Evolutionary conservation across 1,140 invertebrate species (phyloP), one percentile per base, ranked within the genome.

Genomic region (Drosophila tristis): DNA sequence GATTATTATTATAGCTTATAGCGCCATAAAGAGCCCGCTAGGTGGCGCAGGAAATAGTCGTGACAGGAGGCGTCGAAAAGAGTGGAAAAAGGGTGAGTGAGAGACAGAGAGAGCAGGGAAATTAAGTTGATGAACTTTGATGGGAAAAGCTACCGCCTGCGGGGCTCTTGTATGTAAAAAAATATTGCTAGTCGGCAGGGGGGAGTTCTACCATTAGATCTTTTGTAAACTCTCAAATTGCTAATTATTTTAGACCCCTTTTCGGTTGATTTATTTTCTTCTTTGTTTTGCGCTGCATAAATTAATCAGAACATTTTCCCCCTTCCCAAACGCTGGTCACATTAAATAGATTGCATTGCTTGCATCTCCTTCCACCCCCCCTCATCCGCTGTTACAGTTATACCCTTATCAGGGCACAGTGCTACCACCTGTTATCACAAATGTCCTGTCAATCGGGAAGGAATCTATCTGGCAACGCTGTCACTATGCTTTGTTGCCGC

Each of bases 361-460:
- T 4, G 11, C 35, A 35, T 11, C 35, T 39, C 4, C 0, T 4
- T 23, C n/a, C 23, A 5, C 23, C 9, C 20, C 13, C 13, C 16
- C 20, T 25, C 16, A 2, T 13, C 4, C 11, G 35, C 11, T 13
- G 1, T 39, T 39, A 39, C 35, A 11, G 35, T 4, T 13, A 25
- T 25, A 35, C 1, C 23, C 48, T 61, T 61, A 53, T 72, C 48
- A 60, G 42, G 11, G 11, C 39, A 72, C 67, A 61, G 68, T 72
- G 68, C 67, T 72, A 72, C 68, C 68, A 72, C 68, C 68, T 72
- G 68, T 72, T 72, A 72, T 72, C 67, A 31, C 11, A n/a, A 67
- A 26, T 42, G 11, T 39, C 35, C 35, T 39, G 11, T 39, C 35
- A 11, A 39, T 13, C 9, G 8, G 11, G 35, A 11, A 2, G 11